Conservation (phyloP, 2,113 vertebrate species). For the Ranitomeya imitator region DNA sequence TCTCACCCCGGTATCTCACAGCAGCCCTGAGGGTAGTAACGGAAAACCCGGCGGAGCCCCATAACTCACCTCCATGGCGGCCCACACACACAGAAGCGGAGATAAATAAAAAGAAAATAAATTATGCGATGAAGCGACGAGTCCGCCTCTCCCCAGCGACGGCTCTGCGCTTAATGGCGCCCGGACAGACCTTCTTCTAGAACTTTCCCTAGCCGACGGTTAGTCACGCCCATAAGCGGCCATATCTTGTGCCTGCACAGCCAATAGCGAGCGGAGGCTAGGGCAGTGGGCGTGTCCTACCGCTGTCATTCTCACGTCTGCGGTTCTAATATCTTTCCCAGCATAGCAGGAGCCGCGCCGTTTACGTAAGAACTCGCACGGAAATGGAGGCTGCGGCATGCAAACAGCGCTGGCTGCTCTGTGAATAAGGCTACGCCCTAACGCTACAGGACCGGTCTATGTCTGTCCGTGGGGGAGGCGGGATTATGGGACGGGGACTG, state of each 20-base stretch:
- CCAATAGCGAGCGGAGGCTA: slow-evolving; percentile 9
- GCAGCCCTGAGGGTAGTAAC: too few relatives aligned
- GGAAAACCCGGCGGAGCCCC: too few relatives aligned
- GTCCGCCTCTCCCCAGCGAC: not conserved
- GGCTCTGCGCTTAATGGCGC: slow-evolving; percentile 36
- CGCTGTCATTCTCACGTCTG: not conserved
- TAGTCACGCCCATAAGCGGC: not conserved
- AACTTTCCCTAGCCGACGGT: slow-evolving; percentile 3
- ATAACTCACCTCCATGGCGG: slow-evolving; percentile 35
- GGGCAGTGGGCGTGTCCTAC: not conserved
- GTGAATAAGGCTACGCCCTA: slow-evolving; percentile 42
- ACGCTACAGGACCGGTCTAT: not conserved
- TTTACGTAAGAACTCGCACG: not conserved
- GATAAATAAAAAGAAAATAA: not conserved
- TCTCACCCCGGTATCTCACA: not conserved
- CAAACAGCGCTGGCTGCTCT: not conserved
- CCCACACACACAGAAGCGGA: not conserved
- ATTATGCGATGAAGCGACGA: not conserved
- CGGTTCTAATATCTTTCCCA: not conserved
- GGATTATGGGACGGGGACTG: not conserved
- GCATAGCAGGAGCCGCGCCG: not conserved
- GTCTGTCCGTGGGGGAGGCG: not conserved
- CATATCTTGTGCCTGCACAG: not conserved
- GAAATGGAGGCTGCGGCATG: not conserved
- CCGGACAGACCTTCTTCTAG: not conserved